Evolutionary conservation across 2,888 invertebrate species (phyloP).

Genomic region (Patella pellucida): DNA sequence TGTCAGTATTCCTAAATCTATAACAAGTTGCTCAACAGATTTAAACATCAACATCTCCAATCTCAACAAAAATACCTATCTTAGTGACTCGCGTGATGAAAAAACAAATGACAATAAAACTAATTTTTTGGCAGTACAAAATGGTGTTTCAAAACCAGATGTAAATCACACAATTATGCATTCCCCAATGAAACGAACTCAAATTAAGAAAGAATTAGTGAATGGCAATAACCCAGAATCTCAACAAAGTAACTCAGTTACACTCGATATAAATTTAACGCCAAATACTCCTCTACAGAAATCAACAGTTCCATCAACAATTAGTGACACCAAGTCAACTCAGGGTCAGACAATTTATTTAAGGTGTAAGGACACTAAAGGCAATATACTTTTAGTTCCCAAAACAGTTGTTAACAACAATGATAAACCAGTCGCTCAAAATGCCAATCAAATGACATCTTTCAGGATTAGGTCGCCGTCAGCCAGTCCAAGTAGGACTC

Average conservation of each 20-base stretch:
- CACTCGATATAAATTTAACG: background rate
- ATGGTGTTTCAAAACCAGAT: background rate
- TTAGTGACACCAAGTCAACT: background rate
- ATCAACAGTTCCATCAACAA: background rate
- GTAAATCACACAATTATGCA: background rate
- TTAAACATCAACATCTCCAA: background rate
- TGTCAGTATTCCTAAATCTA: slow-evolving; percentile 13
- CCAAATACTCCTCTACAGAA: background rate
- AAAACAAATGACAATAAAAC: background rate
- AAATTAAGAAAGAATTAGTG: background rate
- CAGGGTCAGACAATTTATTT: slow-evolving; percentile 39
- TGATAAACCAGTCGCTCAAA: background rate
- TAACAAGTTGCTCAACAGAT: background rate
- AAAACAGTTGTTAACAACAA: background rate
- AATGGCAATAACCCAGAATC: too few relatives aligned
- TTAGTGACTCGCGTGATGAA: too few relatives aligned
- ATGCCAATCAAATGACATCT: background rate
- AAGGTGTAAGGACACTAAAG: slow-evolving; percentile 54
- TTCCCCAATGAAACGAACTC: background rate
- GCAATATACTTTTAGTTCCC: slow-evolving; percentile 58
- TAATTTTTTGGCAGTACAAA: background rate
- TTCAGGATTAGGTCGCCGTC: background rate
- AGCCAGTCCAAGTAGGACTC: background rate
- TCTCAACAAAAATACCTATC: background rate
- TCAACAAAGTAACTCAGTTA: too few relatives aligned